Evolutionary conservation across 2,888 invertebrate species (phyloP), one percentile per base, ranked within the genome.

Genomic region (Itoplectis maculator): DNA sequence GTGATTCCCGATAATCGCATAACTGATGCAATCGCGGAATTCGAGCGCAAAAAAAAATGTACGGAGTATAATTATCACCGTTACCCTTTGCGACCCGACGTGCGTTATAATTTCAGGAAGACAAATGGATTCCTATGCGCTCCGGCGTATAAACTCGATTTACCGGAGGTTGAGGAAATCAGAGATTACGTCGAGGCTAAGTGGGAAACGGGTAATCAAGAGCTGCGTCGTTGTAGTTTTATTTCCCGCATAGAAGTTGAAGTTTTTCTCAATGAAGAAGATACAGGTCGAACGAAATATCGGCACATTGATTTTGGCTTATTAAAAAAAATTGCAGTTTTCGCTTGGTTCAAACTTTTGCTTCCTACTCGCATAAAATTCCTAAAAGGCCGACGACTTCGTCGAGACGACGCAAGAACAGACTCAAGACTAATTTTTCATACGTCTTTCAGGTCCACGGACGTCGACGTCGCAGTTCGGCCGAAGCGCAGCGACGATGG

Each of bases 351-450:
- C 29, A 40, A 72, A 47, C 37, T 76, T 20, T 79, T 59, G 75
- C 73, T 76, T 56, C 83, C 83, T 70, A 66, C 72, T 63, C 56
- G 35, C 79, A 59, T 80, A 79, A 70, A 74, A 77, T 76, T 76
- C 59, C n/a, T 65, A 18, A 54, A 69, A 78, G 85, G 79, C 68
- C 84, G 73, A 79, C 63, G 79, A 73, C 81, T 81, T 37, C 40
- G 61, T 56, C 61, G 76, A 51, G 72, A 54, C 9, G 66, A 65
- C 29, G 40, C 40, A 81, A 69, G 69, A 70, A 68, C 11, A 61
- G 73, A n/a, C 56, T 85, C 65, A 81, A 84, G 85, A 85, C 85
- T 87, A 90, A 90, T 90, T 90, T 90, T 90, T 90, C 90, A 90
- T 90, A 87, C 87, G 87, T 86, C 66, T 76, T 85, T 83, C 37